Base-by-base conservation (phyloP, 2,113 vertebrate genomes). In the Osmerus eperlanus region DNA sequence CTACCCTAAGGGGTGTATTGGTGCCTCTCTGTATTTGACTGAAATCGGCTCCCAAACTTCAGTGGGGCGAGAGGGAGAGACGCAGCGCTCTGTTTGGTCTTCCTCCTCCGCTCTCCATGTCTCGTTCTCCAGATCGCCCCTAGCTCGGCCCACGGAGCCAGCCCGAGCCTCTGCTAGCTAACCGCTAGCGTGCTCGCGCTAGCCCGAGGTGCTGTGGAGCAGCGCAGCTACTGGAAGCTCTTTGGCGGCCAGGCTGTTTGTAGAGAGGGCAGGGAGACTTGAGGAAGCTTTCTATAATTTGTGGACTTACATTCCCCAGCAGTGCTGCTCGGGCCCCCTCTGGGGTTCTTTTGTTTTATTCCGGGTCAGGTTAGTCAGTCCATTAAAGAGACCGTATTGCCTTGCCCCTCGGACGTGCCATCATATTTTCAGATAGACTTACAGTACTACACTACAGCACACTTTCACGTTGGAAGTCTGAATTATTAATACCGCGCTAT, bases 21-120 rank as follows among this genome's bases (percentile, higher is more conserved):
- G 19, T 59, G 18, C 15, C n/a, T 19, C 56, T 59, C 2, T 59
- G 8, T 91, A 92, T 92, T 93, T 87, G 91, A 90, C 90, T 91
- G 86, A 94, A 94, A 94, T 91, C 86, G 8, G 79, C 86, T 92
- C 89, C 90, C 90, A 88, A 90, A 93, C 91, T 92, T 93, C 90
- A 93, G 82, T 93, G 92, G 90, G 70, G 86, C 91, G 82, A 92
- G 85, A 87, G 89, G 88, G 91, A 90, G 90, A 89, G 60, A 81
- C 61, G 0, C 29, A 32, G 5, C 3, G 3, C 29, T 32, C 29
- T 4, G 29, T 5, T 32, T 32, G 29, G 29, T 82, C 89, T 89
- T n/a, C 54, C 54, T n/a, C 83, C 92, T 78, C 80, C 63, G 79
- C 84, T 86, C 65, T 82, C 73, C 67, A 54, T 68, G 18, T 59